These are phyloP conservation scores for Caenorhabditis elegans DNA, from an alignment of 1,140 invertebrate genomes.

Conservation along the genomic window WBcel235 BX284604.4:5986001-5986500, in stretches of 20 bases:
- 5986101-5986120: slow-evolving; percentile 57
- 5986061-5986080: slow-evolving; percentile 50
- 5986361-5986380: neutral
- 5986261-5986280: slow-evolving; percentile 65
- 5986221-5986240: slow-evolving; percentile 64
- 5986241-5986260: slow-evolving; percentile 60
- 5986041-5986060: slow-evolving; percentile 43
- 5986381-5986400: neutral
- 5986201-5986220: slow-evolving; percentile 50
- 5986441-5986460: no score
- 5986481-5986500: neutral
- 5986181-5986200: slow-evolving; percentile 55
- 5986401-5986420: no score
- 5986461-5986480: no score
- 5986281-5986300: slow-evolving; percentile 65
- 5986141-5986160: slow-evolving; percentile 51
- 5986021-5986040: slow-evolving; percentile 33
- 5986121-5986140: slow-evolving; percentile 57
- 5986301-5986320: slow-evolving; percentile 57
- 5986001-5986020: slow-evolving; percentile 31
- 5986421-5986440: no score
- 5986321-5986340: slow-evolving; percentile 56
- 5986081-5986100: slow-evolving; percentile 47
- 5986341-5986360: slow-evolving; percentile 62
- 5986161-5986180: slow-evolving; percentile 54